Percentiles rank a stretch among this genome's conserved stretches.
Evolutionary conservation across 2,888 invertebrate genomes (phyloP).

Genomic region (Theretra japonica): DNA sequence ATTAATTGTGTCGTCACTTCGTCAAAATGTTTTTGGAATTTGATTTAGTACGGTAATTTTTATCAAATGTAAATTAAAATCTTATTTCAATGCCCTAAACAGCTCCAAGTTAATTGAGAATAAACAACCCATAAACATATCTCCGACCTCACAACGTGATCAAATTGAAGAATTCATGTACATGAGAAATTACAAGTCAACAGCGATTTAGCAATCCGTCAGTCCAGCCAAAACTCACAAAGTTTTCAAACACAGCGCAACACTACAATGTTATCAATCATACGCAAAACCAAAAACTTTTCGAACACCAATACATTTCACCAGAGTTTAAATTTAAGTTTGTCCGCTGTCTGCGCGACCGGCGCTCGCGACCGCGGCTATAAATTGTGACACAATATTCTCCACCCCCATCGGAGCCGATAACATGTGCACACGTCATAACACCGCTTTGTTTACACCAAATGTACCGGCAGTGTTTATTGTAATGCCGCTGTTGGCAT

Average conservation of each 20-base stretch:
- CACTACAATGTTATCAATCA: no score
- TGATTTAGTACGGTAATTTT: no score
- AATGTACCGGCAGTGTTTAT: conserved; percentile 25
- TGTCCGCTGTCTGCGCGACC: background rate
- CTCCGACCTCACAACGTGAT: no score
- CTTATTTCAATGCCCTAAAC: no score
- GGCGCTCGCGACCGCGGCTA: conserved; percentile 5
- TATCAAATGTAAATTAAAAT: no score
- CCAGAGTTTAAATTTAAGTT: conserved; percentile 15
- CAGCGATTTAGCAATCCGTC: no score
- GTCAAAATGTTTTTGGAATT: background rate
- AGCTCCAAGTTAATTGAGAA: no score
- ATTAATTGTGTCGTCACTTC: background rate
- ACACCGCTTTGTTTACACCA: conserved; percentile 28
- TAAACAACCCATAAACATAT: no score
- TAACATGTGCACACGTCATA: conserved; percentile 29
- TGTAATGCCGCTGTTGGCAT: background rate
- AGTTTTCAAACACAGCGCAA: background rate
- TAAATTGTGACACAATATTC: conserved; percentile 22
- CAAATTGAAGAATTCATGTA: no score
- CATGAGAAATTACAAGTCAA: no score
- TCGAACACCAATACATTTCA: background rate
- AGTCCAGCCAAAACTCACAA: background rate
- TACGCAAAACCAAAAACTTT: background rate
- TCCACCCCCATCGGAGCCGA: conserved; percentile 18